Base-by-base conservation (phyloP, 2,888 invertebrate genomes). In the Chrysina gloriosa region DNA sequence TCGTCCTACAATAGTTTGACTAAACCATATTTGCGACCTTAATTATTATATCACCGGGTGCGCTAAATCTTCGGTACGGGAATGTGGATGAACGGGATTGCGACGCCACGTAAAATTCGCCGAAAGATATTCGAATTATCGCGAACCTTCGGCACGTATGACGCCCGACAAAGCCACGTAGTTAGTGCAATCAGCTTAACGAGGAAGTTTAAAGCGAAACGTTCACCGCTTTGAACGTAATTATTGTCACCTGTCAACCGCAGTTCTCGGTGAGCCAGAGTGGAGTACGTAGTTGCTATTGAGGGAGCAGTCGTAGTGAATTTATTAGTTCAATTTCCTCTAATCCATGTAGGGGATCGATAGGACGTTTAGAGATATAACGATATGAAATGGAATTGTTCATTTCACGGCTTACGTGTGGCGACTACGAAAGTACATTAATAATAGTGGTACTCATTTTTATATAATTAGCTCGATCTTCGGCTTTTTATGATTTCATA, bases 201-300 rank as follows among this genome's bases (percentile, higher is more conserved):
- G 42, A 19, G 14, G 19, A 42, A 42, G 42, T 42, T 42, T 42
- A 16, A 16, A 42, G 42, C 42, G 42, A 42, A 14, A 16, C 19
- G 16, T 14, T 42, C 42, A 42, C 6, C 7, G 16, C 19, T 14
- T 23, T 39, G 56, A 29, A 23, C 14, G 39, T 39, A 6, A 6
- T 39, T 56, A 56, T 23, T 56, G 56, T 56, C 36, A 56, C 39
- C 56, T 56, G 36, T 39, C 56, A 56, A 36, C 11, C 39, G 39
- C 56, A 56, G 36, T 16, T 11, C 6, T 19, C 50, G 7, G 4
- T 19, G 42, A 42, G 14, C 11, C 50, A 34, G 34, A 3, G 7
- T 27, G 27, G n/a, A 50, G 14, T 50, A 27, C 21, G 11, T 3
- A 23, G 16, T 52, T 6, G 21, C 2, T 36, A 23, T 21, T 9